Base-by-base conservation (phyloP, 2,797 vertebrate genomes). In the Nyctibius grandis region DNA sequence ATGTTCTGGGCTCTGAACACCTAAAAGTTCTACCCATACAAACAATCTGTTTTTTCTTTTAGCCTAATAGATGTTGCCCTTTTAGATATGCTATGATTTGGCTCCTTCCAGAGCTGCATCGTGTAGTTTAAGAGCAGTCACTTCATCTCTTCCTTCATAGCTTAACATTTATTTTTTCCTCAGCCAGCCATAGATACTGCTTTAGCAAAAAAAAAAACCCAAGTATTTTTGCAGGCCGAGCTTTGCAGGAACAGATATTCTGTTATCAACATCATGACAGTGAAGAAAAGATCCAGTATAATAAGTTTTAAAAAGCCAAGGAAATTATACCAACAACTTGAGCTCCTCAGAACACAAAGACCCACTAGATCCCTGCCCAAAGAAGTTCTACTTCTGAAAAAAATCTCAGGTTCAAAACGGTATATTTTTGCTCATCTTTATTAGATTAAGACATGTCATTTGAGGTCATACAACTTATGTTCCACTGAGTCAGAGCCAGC, bases 391-490 rank as follows among this genome's bases (percentile, higher is more conserved):
- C 31, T 72, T 56, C 42, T 72, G 23, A 47, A 59, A 56, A 59
- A 68, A 18, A 18, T 15, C 17, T 75, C 42, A 19, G 18, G 28
- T 88, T 89, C 12, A 47, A 87, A 84, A 78, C 23, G 15, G 21
- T 57, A 14, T 79, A 16, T 28, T 81, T 92, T 73, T 2, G 83
- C 60, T 73, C 69, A 59, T 84, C 57, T 95, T 93, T 72, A 72
- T 88, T 84, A 65, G 22, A 67, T 65, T 88, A 79, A 91, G 64
- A 42, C 14, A 69, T 57, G 83, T 36, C 33, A 45, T 78, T 85
- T 92, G 61, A 96, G 87, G 87, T 84, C 85, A 93, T n/a, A 12
- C 76, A 94, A 85, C 34, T 92, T 48, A 73, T 53, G 72, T 44
- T 94, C n/a, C 82, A 77, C 34, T 64, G 60, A 90, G 50, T 42